A percentile compares a stretch with the other conserved stretches of the same genome.
These are phyloP conservation scores for Molossus molossus DNA, from an alignment of 2,797 vertebrate genomes.

Conservation along the genomic window DNA sequence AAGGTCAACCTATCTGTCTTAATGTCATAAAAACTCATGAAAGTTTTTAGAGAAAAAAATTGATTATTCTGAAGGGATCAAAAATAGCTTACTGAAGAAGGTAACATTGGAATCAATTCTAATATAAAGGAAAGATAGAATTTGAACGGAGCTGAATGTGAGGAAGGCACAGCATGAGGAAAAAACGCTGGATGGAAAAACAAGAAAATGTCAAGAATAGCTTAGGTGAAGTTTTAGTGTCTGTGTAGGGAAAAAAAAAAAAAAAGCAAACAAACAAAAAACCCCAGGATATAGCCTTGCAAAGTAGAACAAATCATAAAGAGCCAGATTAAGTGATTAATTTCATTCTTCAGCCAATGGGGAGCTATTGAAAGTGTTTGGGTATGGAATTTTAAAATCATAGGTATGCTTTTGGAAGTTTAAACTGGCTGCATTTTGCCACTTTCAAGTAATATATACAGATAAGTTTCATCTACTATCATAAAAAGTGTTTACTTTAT, in stretches of 20 bases:
- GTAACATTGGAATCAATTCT: not conserved
- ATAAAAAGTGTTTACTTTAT: slow-evolving; percentile 67
- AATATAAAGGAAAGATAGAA: not conserved
- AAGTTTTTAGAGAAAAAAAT: slow-evolving; percentile 30
- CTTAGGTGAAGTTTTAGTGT: not conserved
- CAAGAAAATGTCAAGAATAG: slow-evolving; percentile 11
- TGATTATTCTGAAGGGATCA: not conserved
- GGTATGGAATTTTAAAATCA: slow-evolving; percentile 44
- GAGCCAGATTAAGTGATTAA: not conserved
- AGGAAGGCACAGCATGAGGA: not conserved
- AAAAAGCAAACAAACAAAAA: too few relatives aligned
- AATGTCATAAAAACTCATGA: not conserved
- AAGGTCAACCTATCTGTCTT: not conserved
- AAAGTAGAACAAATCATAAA: not conserved
- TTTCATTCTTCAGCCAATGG: slow-evolving; percentile 28
- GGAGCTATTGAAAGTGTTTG: not conserved
- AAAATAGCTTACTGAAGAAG: not conserved
- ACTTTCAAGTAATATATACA: slow-evolving; percentile 67
- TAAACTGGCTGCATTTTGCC: slow-evolving; percentile 34
- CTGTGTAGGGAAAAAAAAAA: not conserved
- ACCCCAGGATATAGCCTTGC: not conserved
- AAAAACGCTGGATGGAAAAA: not conserved
- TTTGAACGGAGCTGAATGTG: not conserved
- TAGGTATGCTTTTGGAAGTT: slow-evolving; percentile 23
- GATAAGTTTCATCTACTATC: slow-evolving; percentile 63